A percentile compares a stretch with the other conserved stretches of the same genome.
phyloP scores from a whole-genome alignment of 37 sponge, comb jelly and placozoan species.

The Haliclona indistincta region DNA sequence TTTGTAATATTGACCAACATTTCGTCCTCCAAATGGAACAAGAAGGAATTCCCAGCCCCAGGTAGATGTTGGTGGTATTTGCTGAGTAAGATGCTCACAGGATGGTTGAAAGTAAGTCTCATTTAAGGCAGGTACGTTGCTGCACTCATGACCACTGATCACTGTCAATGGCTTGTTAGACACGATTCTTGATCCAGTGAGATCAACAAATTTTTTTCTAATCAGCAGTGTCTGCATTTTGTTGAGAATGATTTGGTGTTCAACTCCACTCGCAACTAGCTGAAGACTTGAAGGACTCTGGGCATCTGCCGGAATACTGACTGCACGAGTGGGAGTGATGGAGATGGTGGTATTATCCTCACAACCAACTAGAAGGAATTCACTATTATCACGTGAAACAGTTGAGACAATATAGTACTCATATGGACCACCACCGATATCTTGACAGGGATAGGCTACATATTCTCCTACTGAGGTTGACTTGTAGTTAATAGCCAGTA shows the following conservation, averaged over 20 bases:
- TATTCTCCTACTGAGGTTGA: too few relatives aligned
- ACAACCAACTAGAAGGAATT: background rate
- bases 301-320: background rate
- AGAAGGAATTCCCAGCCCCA: background rate
- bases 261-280: background rate
- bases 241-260: background rate
- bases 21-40: background rate
- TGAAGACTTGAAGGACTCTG: background rate
- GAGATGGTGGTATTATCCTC: background rate
- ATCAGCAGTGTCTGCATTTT: background rate
- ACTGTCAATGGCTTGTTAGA: slow-evolving; percentile 6
- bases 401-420: too few relatives aligned
- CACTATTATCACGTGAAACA: too few relatives aligned
- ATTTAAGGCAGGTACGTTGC: background rate
- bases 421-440: too few relatives aligned
- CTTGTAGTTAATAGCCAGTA: too few relatives aligned
- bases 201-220: background rate
- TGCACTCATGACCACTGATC: background rate
- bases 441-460: too few relatives aligned
- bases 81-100: background rate
- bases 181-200: slow-evolving; percentile 4
- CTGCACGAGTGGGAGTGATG: background rate
- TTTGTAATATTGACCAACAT: background rate
- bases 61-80: background rate
- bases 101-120: background rate